A percentile compares a stretch with the other conserved stretches of the same genome.
Evolutionary conservation across 2,888 invertebrate genomes (phyloP).

Genomic region (Stegophylla sp.): DNA sequence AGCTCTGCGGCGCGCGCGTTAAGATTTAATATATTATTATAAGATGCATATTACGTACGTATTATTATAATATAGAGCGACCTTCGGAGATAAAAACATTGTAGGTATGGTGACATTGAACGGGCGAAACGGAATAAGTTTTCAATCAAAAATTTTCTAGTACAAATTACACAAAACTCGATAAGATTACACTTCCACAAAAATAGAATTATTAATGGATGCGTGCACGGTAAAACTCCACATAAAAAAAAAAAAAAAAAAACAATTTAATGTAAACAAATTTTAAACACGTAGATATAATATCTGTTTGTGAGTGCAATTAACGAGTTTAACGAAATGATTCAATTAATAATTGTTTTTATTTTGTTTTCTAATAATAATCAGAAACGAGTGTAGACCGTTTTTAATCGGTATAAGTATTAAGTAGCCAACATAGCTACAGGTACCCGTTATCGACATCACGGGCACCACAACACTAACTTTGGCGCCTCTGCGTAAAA

Average conservation of each 20-base stretch:
- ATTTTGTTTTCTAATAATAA: too few relatives aligned
- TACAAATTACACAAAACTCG: background rate
- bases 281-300: background rate
- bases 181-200: constrained; percentile 1
- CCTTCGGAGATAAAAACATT: constrained; percentile 34
- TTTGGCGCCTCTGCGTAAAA: too few relatives aligned
- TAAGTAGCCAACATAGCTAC: too few relatives aligned
- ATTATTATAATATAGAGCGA: background rate
- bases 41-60: background rate
- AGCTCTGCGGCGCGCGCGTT: background rate
- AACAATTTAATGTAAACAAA: too few relatives aligned
- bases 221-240: too few relatives aligned
- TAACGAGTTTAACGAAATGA: background rate
- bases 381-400: too few relatives aligned
- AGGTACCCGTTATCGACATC: too few relatives aligned
- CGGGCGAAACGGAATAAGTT: background rate
- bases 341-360: too few relatives aligned
- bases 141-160: background rate
- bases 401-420: too few relatives aligned
- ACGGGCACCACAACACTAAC: too few relatives aligned
- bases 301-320: background rate
- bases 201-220: too few relatives aligned
- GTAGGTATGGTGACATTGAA: background rate
- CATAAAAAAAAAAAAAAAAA: too few relatives aligned
- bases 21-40: constrained; percentile 10